A percentile compares a stretch with the other conserved stretches of the same genome.
Evolutionary conservation across 2,888 invertebrate species (phyloP).

Genomic region (Cephus sareptanus): DNA sequence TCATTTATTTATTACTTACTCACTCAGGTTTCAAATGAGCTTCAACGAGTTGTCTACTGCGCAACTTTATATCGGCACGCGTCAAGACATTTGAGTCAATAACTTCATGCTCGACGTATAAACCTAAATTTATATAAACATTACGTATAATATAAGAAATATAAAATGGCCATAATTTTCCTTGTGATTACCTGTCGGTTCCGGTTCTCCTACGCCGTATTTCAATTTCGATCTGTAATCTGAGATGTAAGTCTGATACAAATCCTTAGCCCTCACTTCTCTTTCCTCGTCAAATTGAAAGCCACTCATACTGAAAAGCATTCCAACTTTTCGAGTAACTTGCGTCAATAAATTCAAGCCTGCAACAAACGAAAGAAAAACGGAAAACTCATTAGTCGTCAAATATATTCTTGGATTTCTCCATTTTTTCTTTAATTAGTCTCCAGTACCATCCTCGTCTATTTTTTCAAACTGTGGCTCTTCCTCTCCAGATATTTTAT

Average conservation of each 20-base stretch:
- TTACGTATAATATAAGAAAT: not conserved
- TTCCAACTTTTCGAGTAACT: slow-evolving; percentile 46
- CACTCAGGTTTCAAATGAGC: slow-evolving; percentile 52
- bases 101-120: slow-evolving; percentile 67
- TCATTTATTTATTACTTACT: slow-evolving; percentile 26
- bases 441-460: slow-evolving; percentile 39
- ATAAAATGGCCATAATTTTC: not conserved
- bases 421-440: not conserved
- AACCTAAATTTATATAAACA: slow-evolving; percentile 30
- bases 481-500: slow-evolving; percentile 21
- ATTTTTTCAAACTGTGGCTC: slow-evolving; percentile 27
- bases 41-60: slow-evolving; percentile 70
- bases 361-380: slow-evolving; percentile 22
- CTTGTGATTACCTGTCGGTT: slow-evolving; percentile 42
- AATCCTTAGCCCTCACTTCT: slow-evolving; percentile 45
- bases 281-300: slow-evolving; percentile 46
- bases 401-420: not conserved
- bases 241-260: slow-evolving; percentile 55
- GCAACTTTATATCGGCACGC: slow-evolving; percentile 68
- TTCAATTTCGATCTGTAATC: slow-evolving; percentile 44
- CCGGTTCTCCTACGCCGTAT: slow-evolving; percentile 34
- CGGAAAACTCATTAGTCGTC: not conserved
- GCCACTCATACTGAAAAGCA: slow-evolving; percentile 47
- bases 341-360: slow-evolving; percentile 46
- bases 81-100: slow-evolving; percentile 69